Base-by-base conservation (phyloP, 2,888 invertebrate genomes). In the Ceriagrion tenellum region DNA sequence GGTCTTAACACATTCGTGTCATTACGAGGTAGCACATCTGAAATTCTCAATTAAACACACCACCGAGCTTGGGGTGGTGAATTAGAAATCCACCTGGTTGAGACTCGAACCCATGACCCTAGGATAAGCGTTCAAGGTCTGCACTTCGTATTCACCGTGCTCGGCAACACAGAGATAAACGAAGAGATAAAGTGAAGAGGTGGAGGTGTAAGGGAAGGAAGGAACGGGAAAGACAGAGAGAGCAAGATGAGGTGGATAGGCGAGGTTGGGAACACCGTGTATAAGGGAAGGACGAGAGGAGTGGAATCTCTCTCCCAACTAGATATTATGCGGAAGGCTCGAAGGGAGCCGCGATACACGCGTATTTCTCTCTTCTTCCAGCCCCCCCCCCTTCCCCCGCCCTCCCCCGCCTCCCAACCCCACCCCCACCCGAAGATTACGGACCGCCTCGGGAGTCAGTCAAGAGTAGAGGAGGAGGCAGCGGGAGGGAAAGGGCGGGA, bases 271-370 rank as follows among this genome's bases (percentile, higher is more conserved):
- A 47, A 59, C 12, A 59, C 59, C 59, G 16, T 59, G 59, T 59
- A 56, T 12, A 59, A 59, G 59, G 59, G 59, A 16, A 59, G 59
- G 59, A 59, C 18, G 59, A 59, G n/a, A 1, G 88, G 59, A 59
- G 20, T 59, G 18, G 20, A 16, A 40, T 89, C 69, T 47, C 47
- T 47, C 47, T 47, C 47, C 93, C 93, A 93, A 93, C 93, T 40
- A 69, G 63, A 93, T 93, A 93, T 93, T 93, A 93, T 93, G 74
- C 93, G 93, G 93, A 93, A 93, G 93, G 93, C 93, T 93, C 91
- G 93, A 20, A 93, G 93, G 93, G 93, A 93, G 93, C 93, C n/a
- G 93, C 55, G 56, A 93, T 69, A 69, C 89, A 69, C 63, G 69
- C 93, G 69, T 69, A 74, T 93, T 93, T 74, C 93, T 93, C 74